These are phyloP conservation scores for Caranx melampygus DNA, from an alignment of 2,113 vertebrate species.

Conservation along the genomic window DNA sequence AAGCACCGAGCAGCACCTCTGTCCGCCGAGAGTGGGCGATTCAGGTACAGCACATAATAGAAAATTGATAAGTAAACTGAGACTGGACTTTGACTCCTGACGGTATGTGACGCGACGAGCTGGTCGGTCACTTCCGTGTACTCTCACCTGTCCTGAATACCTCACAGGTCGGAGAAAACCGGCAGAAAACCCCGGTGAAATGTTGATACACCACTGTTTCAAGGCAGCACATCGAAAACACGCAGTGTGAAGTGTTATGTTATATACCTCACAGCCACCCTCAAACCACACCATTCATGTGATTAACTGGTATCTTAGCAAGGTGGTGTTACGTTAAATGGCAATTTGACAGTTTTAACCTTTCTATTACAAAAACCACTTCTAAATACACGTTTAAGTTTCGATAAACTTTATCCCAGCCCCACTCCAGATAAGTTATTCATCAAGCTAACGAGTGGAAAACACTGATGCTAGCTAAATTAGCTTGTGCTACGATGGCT, in stretches of 20 bases:
- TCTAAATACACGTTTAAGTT: background rate
- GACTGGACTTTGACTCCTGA: slow-evolving; percentile 69
- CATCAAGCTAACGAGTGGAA: slow-evolving; percentile 16
- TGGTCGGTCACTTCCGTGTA: slow-evolving; percentile 66
- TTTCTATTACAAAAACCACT: too few relatives aligned
- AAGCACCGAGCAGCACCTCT: background rate
- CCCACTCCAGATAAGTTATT: slow-evolving; percentile 15
- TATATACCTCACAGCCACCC: background rate
- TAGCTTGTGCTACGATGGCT: slow-evolving; percentile 52
- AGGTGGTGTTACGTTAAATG: fast-evolving
- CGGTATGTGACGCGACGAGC: background rate
- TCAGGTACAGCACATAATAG: slow-evolving; percentile 28
- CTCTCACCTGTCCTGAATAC: slow-evolving; percentile 43
- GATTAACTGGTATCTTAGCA: background rate
- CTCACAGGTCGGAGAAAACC: background rate
- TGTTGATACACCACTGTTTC: background rate
- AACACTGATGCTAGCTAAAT: slow-evolving; percentile 25
- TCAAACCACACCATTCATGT: background rate
- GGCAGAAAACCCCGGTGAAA: background rate
- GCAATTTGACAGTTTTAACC: fast-evolving
- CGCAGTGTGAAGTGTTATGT: background rate
- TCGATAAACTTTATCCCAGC: slow-evolving; percentile 20
- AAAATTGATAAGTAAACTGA: slow-evolving; percentile 39
- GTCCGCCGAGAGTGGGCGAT: slow-evolving; percentile 47
- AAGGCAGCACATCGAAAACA: background rate